Conservation (phyloP, 2,888 invertebrate species). For the Lumbricus terrestris region DNA sequence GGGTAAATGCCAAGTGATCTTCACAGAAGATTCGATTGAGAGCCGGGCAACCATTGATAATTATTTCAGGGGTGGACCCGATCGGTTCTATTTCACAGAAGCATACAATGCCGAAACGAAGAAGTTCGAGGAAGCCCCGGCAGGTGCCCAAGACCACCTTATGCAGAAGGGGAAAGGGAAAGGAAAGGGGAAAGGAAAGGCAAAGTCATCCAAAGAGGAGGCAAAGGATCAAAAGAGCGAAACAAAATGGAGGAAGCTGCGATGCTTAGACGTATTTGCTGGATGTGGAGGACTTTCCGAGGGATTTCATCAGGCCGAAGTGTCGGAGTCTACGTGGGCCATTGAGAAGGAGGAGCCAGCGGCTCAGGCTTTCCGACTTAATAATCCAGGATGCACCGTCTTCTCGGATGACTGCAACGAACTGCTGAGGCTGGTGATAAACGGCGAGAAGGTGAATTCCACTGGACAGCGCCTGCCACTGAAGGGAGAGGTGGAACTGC, state of each 20-base stretch:
- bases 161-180: conserved; percentile 65
- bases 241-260: conserved; percentile 62
- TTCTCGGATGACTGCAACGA: conserved; percentile 81
- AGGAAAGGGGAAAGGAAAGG: conserved; percentile 68
- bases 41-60: conserved; percentile 55
- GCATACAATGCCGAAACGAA: conserved; percentile 67
- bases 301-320: conserved; percentile 65
- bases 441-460: conserved; percentile 58
- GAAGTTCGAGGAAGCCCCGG: conserved; percentile 68
- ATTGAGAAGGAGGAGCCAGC: conserved; percentile 77
- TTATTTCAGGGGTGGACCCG: conserved; percentile 69
- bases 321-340: conserved; percentile 76
- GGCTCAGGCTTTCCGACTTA: conserved; percentile 76
- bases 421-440: conserved; percentile 70
- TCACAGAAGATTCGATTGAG: conserved; percentile 66
- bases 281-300: conserved; percentile 82
- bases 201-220: neutral
- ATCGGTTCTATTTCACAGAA: conserved; percentile 72
- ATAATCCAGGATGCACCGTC: conserved; percentile 73
- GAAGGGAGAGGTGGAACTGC: conserved; percentile 77
- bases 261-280: conserved; percentile 78
- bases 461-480: conserved; percentile 66
- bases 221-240: conserved; percentile 18
- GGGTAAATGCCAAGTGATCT: conserved; percentile 72
- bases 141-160: conserved; percentile 61